Evolutionary conservation across 2,888 invertebrate species (phyloP), one percentile per base, ranked within the genome.

Genomic region (Lasioglossum calceatum): DNA sequence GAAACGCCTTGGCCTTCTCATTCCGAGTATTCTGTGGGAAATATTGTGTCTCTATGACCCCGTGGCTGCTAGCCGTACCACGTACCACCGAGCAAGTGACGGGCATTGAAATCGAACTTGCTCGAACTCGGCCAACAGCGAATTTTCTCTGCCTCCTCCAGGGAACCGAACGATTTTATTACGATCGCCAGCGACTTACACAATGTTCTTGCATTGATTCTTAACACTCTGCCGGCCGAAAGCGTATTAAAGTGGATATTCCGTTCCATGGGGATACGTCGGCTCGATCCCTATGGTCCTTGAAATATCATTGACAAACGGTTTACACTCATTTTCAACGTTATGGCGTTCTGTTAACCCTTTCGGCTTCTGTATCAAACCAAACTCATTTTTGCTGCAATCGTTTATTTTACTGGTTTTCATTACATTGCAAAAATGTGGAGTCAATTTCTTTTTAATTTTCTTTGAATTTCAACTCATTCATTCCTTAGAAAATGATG

Each of bases 1-100:
- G 91, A 90, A 88, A 91, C 90, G 90, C 90, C 88, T 89, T 88
- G 84, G 88, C 86, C 88, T 88, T 85, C 85, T 88, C 85, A 67
- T 89, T 87, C 87, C 84, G 70, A 70, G 86, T 87, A 84, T 91
- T 90, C 86, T 83, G 84, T 84, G 86, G 88, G 91, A 87, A 88
- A 81, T 87, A 50, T 86, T 85, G 82, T 71, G 77, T 81, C 84
- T 74, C 78, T 79, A 50, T 71, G 83, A 79, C 74, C 75, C 71
- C 32, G 71, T 44, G 74, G 64, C 36, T 23, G 19, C 47, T 8
- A 27, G 23, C 27, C 42, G 36, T 27, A 5, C 75, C 42, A 39
- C 71, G 75, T 70, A 36, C 23, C 54, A 54, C 47, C 47, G 54
- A 12, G 70, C 76, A 36, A 64, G 47, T 75, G 39, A 7, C 71